Percentiles rank a stretch among this genome's conserved stretches.
Evolutionary conservation across 2,113 vertebrate genomes (phyloP).

Genomic region (Tetraodon nigroviridis): DNA sequence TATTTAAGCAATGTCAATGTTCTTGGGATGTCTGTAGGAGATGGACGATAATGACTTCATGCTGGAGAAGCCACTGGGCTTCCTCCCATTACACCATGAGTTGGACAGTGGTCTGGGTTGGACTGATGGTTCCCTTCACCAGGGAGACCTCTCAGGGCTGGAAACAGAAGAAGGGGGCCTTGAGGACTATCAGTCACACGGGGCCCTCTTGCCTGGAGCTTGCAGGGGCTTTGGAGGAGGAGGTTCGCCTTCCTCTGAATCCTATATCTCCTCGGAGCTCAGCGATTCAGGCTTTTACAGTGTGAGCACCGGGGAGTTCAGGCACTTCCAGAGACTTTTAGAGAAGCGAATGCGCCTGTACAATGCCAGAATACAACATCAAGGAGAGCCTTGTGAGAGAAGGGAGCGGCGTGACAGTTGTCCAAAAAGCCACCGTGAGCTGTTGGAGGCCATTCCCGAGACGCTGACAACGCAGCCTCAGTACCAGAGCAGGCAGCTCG

Average conservation of each 20-base stretch:
- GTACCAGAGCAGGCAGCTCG: constrained; percentile 46
- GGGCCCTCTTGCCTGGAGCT: constrained; percentile 48
- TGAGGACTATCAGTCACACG: constrained; percentile 65
- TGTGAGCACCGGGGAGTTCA: constrained; percentile 71
- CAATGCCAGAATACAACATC: constrained; percentile 67
- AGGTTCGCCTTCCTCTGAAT: constrained; percentile 64
- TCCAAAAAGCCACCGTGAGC: constrained; percentile 73
- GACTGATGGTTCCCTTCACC: constrained; percentile 72
- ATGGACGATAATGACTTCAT: constrained; percentile 69
- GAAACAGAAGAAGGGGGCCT: constrained; percentile 73
- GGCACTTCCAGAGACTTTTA: constrained; percentile 75
- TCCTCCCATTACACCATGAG: constrained; percentile 70
- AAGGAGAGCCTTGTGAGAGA: constrained; percentile 65
- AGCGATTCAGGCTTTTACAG: constrained; percentile 76
- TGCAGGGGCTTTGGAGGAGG: constrained; percentile 51
- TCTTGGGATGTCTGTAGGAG: constrained; percentile 38
- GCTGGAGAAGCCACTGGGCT: constrained; percentile 61
- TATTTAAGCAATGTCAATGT: not conserved
- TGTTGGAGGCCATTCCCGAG: constrained; percentile 78
- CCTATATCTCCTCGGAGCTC: constrained; percentile 71
- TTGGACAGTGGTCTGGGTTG: constrained; percentile 75
- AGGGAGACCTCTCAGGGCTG: constrained; percentile 73
- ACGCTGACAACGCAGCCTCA: constrained; percentile 66
- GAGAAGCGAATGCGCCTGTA: constrained; percentile 75
- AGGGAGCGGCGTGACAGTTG: constrained; percentile 71